Conservation (phyloP, 2,888 invertebrate species). For the Eulithis prunata region DNA sequence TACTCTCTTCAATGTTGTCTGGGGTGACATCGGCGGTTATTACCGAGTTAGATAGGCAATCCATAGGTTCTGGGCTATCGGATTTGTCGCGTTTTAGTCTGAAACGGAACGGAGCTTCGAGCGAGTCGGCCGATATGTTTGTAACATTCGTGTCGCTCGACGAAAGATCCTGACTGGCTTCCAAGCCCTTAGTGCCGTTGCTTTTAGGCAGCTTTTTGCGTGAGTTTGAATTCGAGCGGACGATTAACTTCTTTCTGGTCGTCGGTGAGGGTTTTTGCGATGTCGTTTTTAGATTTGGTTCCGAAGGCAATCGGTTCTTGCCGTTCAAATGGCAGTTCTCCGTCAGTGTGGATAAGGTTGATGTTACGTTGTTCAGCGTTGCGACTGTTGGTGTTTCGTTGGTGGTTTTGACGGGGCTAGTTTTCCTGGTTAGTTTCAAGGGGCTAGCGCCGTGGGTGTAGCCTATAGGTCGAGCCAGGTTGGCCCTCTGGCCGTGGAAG, state of each 20-base stretch:
- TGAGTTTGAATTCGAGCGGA: slow-evolving; percentile 73
- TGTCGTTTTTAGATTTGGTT: slow-evolving; percentile 67
- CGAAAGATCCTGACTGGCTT: slow-evolving; percentile 73
- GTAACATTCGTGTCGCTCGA: slow-evolving; percentile 81
- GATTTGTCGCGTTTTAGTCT: slow-evolving; percentile 78
- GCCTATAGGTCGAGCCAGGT: slow-evolving; percentile 70
- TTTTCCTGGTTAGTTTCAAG: slow-evolving; percentile 68
- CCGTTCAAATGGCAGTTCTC: slow-evolving; percentile 79
- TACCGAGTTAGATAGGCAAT: slow-evolving; percentile 70
- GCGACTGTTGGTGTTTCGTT: slow-evolving; percentile 61
- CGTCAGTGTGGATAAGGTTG: slow-evolving; percentile 73
- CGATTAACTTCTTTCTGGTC: slow-evolving; percentile 72
- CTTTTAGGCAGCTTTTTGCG: slow-evolving; percentile 75
- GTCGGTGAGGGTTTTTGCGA: slow-evolving; percentile 57
- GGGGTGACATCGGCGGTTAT: slow-evolving; percentile 76
- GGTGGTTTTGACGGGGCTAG: slow-evolving; percentile 54
- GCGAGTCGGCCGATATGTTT: slow-evolving; percentile 76
- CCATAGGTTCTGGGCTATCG: slow-evolving; percentile 78
- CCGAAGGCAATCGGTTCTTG: slow-evolving; percentile 72
- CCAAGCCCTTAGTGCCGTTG: slow-evolving; percentile 61
- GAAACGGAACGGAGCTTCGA: slow-evolving; percentile 76
- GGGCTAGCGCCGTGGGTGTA: slow-evolving; percentile 72
- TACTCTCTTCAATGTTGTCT: slow-evolving; percentile 75
- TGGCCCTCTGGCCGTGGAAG: slow-evolving; percentile 77
- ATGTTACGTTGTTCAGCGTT: slow-evolving; percentile 68